phyloP scores from a whole-genome alignment of 1,140 invertebrate species.

The Leguminivora glycinivorella region DNA sequence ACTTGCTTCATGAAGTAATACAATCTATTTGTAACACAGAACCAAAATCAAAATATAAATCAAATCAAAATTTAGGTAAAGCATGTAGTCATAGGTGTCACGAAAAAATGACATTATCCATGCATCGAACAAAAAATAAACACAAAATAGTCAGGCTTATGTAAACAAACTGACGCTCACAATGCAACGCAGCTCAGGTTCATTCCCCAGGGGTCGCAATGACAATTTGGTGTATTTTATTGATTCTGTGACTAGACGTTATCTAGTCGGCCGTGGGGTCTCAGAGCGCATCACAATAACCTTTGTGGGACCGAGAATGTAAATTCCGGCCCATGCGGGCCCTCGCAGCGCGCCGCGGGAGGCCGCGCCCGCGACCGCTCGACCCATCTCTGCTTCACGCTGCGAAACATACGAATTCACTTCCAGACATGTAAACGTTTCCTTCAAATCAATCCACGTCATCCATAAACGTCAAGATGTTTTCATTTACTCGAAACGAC shows the following conservation, averaged over 20 bases:
- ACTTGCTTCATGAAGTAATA: not conserved
- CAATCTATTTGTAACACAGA: not conserved
- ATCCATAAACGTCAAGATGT: conserved; percentile 39
- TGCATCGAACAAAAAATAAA: not conserved
- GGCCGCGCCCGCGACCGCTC: conserved; percentile 49
- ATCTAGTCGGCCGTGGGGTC: conserved; percentile 35
- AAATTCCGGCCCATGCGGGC: conserved; percentile 61
- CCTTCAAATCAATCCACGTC: conserved; percentile 64
- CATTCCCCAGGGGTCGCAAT: conserved; percentile 31
- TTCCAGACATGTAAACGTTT: conserved; percentile 56
- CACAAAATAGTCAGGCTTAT: conserved; percentile 28
- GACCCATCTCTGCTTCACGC: conserved; percentile 62
- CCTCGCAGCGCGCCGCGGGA: conserved; percentile 54
- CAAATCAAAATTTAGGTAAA: conserved; percentile 7
- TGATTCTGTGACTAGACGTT: conserved; percentile 48
- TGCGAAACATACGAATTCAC: conserved; percentile 73
- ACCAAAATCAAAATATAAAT: not conserved
- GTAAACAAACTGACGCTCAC: conserved; percentile 34
- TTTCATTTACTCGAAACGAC: conserved; percentile 49
- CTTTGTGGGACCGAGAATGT: conserved; percentile 56
- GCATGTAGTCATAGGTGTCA: not conserved
- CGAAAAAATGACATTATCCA: not conserved
- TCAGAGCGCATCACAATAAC: conserved; percentile 41
- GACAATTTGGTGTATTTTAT: conserved; percentile 49
- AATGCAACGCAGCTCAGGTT: conserved; percentile 17